Conservation (phyloP, 1,140 invertebrate species). For the Sesamia nonagrioides region DNA sequence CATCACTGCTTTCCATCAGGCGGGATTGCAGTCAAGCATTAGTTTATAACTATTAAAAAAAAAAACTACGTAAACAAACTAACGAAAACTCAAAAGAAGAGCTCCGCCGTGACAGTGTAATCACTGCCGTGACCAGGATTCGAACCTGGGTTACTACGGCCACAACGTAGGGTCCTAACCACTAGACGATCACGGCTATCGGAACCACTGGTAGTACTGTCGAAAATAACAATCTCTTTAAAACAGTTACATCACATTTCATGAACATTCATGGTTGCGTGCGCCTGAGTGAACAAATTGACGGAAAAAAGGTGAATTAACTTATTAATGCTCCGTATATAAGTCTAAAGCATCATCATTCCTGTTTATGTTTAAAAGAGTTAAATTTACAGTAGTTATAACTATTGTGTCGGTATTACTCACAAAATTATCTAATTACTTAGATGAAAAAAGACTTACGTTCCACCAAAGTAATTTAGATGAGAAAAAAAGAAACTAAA, state of each 20-base stretch:
- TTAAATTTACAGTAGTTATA: neutral
- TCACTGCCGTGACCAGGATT: conserved; percentile 65
- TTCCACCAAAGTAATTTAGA: neutral
- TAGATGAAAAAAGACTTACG: neutral
- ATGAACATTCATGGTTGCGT: conserved; percentile 7
- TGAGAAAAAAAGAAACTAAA: neutral
- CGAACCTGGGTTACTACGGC: conserved; percentile 75
- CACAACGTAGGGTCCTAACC: conserved; percentile 66
- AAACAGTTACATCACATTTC: conserved; percentile 13
- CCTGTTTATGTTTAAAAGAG: neutral
- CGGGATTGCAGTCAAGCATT: no score
- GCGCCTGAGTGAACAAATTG: neutral
- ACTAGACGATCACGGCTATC: conserved; percentile 53
- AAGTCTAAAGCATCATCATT: neutral
- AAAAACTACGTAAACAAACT: neutral
- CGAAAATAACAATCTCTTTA: conserved; percentile 1
- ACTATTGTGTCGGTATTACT: neutral
- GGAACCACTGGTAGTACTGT: neutral
- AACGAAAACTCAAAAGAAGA: conserved; percentile 6
- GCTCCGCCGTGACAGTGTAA: conserved; percentile 47
- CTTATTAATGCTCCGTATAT: no score
- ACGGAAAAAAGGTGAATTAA: neutral
- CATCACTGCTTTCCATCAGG: no score
- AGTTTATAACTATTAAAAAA: no score
- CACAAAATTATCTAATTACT: neutral